phyloP scores from a whole-genome alignment of 1,140 invertebrate species.

The Camponotus vicinus region DNA sequence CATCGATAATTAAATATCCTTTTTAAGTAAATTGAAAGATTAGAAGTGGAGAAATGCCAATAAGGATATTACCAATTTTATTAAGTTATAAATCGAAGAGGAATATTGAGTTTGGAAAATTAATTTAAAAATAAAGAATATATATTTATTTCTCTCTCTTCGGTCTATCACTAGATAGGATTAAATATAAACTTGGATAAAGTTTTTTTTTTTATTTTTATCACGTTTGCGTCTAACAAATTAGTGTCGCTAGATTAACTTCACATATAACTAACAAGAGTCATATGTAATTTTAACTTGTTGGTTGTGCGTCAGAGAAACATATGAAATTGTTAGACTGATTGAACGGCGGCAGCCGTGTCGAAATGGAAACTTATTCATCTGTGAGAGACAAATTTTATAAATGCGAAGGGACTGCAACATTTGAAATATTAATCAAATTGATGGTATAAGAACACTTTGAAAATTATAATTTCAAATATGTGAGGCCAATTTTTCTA shows the following conservation, averaged over 20 bases:
- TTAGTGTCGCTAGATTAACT: not conserved
- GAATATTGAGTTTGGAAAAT: not conserved
- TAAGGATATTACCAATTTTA: not conserved
- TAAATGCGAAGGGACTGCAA: not conserved
- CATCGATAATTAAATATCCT: not conserved
- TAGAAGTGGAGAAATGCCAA: not conserved
- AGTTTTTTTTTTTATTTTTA: conserved; percentile 15
- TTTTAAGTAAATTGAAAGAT: not conserved
- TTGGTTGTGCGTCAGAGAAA: not conserved
- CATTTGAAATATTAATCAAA: conserved; percentile 25
- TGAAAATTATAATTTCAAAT: conserved; percentile 43
- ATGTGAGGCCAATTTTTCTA: conserved; percentile 25
- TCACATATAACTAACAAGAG: not conserved
- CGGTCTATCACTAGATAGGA: too few species aligned
- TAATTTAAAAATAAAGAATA: not conserved
- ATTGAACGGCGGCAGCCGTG: not conserved
- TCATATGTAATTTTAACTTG: not conserved
- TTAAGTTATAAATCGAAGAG: not conserved
- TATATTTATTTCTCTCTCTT: too few species aligned
- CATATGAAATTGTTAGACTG: not conserved
- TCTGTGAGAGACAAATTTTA: not conserved
- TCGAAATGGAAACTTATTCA: conserved; percentile 39
- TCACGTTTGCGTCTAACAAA: not conserved
- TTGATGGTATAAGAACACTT: conserved; percentile 15
- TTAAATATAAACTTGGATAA: not conserved